phyloP scores from a whole-genome alignment of 2,113 vertebrate genomes.

The Tupaia tana region DNA sequence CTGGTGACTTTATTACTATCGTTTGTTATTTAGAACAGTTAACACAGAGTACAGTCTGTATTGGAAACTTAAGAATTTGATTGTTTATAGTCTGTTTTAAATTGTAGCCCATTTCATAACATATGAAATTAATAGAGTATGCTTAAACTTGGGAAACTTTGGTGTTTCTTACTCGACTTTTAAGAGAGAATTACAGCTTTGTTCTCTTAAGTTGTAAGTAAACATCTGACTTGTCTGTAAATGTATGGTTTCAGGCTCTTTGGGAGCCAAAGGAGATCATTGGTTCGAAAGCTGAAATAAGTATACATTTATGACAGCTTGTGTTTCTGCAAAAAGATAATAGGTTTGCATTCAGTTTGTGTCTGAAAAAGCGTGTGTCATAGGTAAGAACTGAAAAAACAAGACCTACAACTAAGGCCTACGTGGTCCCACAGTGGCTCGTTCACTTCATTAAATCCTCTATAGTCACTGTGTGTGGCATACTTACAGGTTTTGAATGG shows the following conservation, averaged over 20 bases:
- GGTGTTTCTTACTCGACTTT: background rate
- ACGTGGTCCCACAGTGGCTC: background rate
- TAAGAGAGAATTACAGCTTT: background rate
- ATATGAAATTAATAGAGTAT: background rate
- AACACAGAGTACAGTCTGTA: background rate
- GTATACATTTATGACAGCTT: background rate
- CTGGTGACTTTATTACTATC: background rate
- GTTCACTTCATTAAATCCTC: background rate
- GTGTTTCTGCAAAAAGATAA: slow-evolving; percentile 2
- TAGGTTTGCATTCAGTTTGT: background rate
- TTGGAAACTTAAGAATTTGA: background rate
- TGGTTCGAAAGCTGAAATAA: slow-evolving; percentile 16
- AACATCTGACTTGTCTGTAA: background rate
- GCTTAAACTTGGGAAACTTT: background rate
- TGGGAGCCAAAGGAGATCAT: background rate
- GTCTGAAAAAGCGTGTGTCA: slow-evolving; percentile 6
- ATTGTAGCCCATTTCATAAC: background rate
- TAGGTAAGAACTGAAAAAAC: background rate
- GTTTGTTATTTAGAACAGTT: slow-evolving; percentile 32
- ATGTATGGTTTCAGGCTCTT: background rate
- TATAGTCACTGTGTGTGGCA: too few relatives aligned
- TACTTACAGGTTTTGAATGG: background rate
- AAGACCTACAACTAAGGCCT: background rate
- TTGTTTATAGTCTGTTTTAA: slow-evolving; percentile 15
- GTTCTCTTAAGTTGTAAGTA: background rate